A percentile compares a stretch with the other conserved stretches of the same genome.
Conservation (phyloP, 2,797 vertebrate species). For the Rousettus madagascariensis region DNA sequence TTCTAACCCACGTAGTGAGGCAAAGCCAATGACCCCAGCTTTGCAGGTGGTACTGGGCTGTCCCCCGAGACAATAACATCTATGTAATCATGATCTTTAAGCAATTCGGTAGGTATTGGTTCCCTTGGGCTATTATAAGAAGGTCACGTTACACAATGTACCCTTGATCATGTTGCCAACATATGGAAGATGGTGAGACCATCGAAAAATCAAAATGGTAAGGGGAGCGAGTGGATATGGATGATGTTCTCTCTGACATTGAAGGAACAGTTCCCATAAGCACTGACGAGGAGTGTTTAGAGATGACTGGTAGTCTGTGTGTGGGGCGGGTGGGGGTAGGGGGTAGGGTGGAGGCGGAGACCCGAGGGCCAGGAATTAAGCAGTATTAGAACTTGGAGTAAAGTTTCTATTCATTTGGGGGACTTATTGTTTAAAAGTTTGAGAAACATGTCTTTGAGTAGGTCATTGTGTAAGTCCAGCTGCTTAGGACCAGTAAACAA, state of each 20-base stretch:
- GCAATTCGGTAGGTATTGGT: background rate
- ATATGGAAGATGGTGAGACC: background rate
- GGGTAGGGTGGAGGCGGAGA: background rate
- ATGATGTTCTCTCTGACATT: background rate
- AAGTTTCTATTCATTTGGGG: background rate
- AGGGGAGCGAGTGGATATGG: background rate
- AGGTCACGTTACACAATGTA: background rate
- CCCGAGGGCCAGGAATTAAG: background rate
- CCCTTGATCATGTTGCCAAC: background rate
- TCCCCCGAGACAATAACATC: background rate
- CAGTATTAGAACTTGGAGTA: too few species aligned
- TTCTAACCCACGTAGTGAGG: background rate
- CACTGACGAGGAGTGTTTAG: too few species aligned
- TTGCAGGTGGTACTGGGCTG: background rate
- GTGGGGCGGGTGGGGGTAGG: too few species aligned
- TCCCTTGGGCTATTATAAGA: background rate
- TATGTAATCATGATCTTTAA: background rate
- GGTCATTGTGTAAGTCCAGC: background rate
- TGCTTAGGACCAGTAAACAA: too few species aligned
- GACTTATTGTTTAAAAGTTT: background rate
- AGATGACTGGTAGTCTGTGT: background rate
- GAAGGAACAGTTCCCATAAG: background rate
- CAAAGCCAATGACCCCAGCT: background rate
- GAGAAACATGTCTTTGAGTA: background rate
- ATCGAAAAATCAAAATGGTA: background rate